Conservation (phyloP, 2,113 vertebrate genomes). For the Myiagra hebetior region DNA sequence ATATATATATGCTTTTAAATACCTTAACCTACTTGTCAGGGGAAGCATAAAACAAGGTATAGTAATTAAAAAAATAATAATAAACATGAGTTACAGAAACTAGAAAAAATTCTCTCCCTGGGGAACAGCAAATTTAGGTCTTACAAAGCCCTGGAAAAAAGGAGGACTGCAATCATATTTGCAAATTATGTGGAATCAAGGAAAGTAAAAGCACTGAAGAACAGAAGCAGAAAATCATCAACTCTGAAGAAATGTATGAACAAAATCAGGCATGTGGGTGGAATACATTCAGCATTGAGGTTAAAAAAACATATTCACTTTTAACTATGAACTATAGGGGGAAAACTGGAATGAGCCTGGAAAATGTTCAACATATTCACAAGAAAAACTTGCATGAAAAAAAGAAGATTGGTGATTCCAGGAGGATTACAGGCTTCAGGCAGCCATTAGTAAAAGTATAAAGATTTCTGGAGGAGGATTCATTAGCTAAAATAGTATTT, state of each 20-base stretch:
- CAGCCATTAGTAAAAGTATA: background rate
- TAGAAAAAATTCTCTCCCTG: background rate
- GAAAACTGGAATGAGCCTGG: background rate
- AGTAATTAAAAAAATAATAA: background rate
- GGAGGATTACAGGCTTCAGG: background rate
- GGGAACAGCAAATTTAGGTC: background rate
- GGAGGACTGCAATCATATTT: background rate
- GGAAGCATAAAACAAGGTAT: background rate
- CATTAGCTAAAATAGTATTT: background rate
- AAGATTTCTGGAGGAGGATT: background rate
- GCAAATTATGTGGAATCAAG: background rate
- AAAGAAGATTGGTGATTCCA: background rate
- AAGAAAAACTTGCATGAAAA: background rate
- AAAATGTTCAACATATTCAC: background rate
- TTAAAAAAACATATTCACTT: background rate
- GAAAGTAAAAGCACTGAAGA: background rate
- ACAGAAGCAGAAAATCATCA: background rate
- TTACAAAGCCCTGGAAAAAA: background rate
- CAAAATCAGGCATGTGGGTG: background rate
- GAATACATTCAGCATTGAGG: background rate
- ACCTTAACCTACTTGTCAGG: background rate
- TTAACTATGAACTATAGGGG: background rate
- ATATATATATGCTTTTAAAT: background rate
- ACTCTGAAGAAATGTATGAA: background rate
- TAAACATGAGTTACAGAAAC: background rate